These are phyloP conservation scores for Condylura cristata DNA, from an alignment of 2,113 vertebrate species.

Conservation along the genomic window DNA sequence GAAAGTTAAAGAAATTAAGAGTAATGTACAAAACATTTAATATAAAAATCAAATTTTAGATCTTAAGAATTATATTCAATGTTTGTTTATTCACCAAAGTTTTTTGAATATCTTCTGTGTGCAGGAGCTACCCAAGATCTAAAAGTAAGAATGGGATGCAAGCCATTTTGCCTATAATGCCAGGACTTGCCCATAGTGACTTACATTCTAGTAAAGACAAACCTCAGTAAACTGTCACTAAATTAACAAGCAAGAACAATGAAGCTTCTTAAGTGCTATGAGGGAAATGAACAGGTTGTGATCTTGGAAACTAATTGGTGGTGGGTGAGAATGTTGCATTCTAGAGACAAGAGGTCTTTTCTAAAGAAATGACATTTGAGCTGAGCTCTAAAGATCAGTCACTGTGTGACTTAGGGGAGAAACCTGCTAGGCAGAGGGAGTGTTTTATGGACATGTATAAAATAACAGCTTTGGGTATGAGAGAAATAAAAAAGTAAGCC, in stretches of 20 bases:
- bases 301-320: neutral
- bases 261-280: neutral
- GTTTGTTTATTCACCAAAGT: neutral
- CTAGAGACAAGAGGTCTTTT: neutral
- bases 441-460: neutral
- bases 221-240: neutral
- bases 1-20: neutral
- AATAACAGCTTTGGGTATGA: neutral
- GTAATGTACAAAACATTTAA: neutral
- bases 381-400: neutral
- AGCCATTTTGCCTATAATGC: no score
- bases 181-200: neutral
- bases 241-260: neutral
- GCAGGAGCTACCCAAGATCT: neutral
- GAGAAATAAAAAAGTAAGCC: neutral
- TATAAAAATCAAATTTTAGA: neutral
- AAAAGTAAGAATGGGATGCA: neutral
- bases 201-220: neutral
- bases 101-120: neutral
- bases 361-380: neutral
- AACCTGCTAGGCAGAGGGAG: neutral
- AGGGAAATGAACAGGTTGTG: neutral
- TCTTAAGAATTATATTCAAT: neutral
- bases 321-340: neutral
- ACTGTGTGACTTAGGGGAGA: neutral